Evolutionary conservation across 2,888 invertebrate genomes (phyloP).

Genomic region (Diarsia brunnea): DNA sequence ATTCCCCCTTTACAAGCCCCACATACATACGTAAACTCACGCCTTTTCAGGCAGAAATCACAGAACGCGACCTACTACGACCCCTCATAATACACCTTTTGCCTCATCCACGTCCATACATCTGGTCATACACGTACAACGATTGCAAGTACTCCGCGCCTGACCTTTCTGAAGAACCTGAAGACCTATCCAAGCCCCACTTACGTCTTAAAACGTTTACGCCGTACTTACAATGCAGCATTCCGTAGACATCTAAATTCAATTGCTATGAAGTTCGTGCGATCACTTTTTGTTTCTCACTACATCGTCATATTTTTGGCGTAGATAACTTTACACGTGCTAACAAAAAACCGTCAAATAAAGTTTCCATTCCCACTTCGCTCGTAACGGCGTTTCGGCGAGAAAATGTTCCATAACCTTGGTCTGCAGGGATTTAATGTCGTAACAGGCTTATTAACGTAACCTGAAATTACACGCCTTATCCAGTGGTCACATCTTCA

Average conservation of each 20-base stretch:
- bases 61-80: no score
- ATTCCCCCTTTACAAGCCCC: neutral
- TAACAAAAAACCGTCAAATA: slow-evolving; percentile 11
- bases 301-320: slow-evolving; percentile 14
- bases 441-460: slow-evolving; percentile 54
- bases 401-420: slow-evolving; percentile 42
- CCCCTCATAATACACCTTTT: no score
- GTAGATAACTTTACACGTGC: slow-evolving; percentile 32
- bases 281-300: slow-evolving; percentile 47
- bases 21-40: neutral
- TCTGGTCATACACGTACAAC: no score
- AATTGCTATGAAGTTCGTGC: slow-evolving; percentile 17
- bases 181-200: neutral
- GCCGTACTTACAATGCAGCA: neutral
- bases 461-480: slow-evolving; percentile 43
- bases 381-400: no score
- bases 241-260: neutral
- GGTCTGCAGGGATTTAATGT: slow-evolving; percentile 45
- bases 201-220: neutral
- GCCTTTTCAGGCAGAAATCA: no score
- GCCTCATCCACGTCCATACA: no score
- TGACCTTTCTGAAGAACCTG: no score
- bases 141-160: no score
- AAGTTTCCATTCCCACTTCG: slow-evolving; percentile 19
- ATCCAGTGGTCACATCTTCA: slow-evolving; percentile 31